Percentiles rank a stretch among this genome's conserved stretches.
phyloP scores from a whole-genome alignment of 2,888 invertebrate genomes.

The Oligia strigilis region DNA sequence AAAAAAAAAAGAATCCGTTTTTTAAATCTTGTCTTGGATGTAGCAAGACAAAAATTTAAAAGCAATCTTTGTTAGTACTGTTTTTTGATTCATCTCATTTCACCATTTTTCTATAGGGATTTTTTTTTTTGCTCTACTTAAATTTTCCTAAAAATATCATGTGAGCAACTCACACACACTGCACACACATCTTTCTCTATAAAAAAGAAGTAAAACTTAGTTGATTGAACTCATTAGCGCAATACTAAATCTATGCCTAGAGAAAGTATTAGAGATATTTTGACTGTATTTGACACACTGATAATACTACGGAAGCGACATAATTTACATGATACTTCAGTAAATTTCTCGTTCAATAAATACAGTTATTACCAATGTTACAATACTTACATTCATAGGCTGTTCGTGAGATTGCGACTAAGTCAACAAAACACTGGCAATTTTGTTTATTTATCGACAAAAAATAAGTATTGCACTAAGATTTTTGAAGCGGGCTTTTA shows the following conservation, averaged over 20 bases:
- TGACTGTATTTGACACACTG: conserved; percentile 4
- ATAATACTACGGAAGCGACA: background rate
- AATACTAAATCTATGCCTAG: background rate
- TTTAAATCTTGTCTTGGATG: background rate
- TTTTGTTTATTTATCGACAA: conserved; percentile 29
- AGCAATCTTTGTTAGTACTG: too few relatives aligned
- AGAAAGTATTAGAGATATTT: conserved; percentile 12
- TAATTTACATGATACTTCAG: background rate
- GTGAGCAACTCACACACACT: background rate
- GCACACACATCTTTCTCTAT: background rate
- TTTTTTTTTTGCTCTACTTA: background rate
- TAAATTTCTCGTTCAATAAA: background rate
- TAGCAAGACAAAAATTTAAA: too few relatives aligned
- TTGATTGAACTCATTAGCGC: background rate
- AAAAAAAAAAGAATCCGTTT: background rate
- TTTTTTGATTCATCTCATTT: conserved; percentile 4
- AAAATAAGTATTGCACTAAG: background rate
- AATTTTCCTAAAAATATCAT: background rate
- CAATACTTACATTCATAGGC: conserved; percentile 29
- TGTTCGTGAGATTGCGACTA: conserved; percentile 23
- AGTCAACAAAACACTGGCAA: conserved; percentile 57
- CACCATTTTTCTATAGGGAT: background rate
- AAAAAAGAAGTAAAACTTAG: background rate
- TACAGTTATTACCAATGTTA: conserved; percentile 2
- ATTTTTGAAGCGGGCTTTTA: background rate